phyloP scores from a whole-genome alignment of 2,888 invertebrate genomes.

The Campoplex nolae region DNA sequence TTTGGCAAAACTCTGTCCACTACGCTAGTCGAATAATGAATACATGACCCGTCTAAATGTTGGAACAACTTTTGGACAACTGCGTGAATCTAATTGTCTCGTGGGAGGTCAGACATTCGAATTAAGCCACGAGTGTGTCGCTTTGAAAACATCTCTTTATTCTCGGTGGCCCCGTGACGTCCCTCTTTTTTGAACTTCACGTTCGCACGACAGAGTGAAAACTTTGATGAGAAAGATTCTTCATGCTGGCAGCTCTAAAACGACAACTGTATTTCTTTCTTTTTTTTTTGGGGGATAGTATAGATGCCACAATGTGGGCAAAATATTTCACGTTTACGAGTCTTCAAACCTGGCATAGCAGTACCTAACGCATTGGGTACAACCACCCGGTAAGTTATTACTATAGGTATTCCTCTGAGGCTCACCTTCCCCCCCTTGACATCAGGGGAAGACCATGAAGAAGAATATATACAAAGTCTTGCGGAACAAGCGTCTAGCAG shows the following conservation, averaged over 20 bases:
- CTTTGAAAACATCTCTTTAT: slow-evolving; percentile 67
- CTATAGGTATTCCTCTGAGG: slow-evolving; percentile 19
- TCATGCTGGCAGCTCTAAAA: slow-evolving; percentile 21
- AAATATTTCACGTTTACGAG: slow-evolving; percentile 68
- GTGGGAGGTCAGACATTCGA: slow-evolving; percentile 56
- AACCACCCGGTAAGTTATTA: slow-evolving; percentile 67
- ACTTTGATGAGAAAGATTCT: slow-evolving; percentile 27
- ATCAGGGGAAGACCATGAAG: slow-evolving; percentile 37
- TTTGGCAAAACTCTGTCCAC: slow-evolving; percentile 44
- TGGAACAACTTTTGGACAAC: slow-evolving; percentile 78
- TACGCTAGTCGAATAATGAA: slow-evolving; percentile 55
- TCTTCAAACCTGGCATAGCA: slow-evolving; percentile 37
- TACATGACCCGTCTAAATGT: slow-evolving; percentile 69
- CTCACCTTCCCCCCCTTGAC: slow-evolving; percentile 37
- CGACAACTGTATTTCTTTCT: slow-evolving; percentile 55
- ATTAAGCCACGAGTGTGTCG: slow-evolving; percentile 32
- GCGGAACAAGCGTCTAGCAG: slow-evolving; percentile 70
- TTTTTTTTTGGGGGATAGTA: slow-evolving; percentile 16
- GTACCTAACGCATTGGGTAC: slow-evolving; percentile 2
- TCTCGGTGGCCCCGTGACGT: slow-evolving; percentile 71
- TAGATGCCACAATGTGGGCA: slow-evolving; percentile 64
- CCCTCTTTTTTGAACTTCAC: slow-evolving; percentile 66
- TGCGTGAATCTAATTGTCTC: slow-evolving; percentile 79
- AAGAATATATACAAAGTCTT: slow-evolving; percentile 48
- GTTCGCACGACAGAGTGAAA: slow-evolving; percentile 46